Evolutionary conservation across 2,797 vertebrate species (phyloP), one percentile per base, ranked within the genome.

Genomic region (Mergus octosetaceus): DNA sequence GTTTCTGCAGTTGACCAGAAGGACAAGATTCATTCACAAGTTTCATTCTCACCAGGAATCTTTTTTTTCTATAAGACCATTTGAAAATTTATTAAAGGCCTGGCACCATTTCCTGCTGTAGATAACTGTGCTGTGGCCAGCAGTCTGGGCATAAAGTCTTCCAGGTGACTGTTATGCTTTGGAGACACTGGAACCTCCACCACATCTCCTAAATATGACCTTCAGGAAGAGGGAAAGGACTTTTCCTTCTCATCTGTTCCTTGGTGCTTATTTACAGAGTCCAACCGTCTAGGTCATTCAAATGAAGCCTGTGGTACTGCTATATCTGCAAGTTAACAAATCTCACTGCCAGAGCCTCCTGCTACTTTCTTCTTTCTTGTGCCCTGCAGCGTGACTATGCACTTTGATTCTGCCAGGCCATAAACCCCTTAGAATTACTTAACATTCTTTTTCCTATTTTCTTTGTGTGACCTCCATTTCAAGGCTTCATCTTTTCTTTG

Each of bases 21-120:
- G 38, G n/a, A 83, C 60, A 76, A 86, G 49, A 85, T 81, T 39
- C 22, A 76, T 86, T 74, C 75, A 41, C 38, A 61, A 84, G 11
- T 72, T 96, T 78, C 62, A 49, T 61, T 76, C 78, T 57, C 61
- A 66, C 30, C 79, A 75, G 76, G 38, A 39, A 77, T 32, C 20
- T 85, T 93, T 8, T 82, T 11, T 81, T 84, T 69, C 71, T 84
- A n/a, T 53, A 81, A 76, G 85, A 88, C 34, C 51, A 17, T 84
- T 86, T 94, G 80, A 65, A 39, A 92, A 7, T 11, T 32, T 90
- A 66, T 80, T 72, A 90, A 94, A 94, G 70, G 41, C 28, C 57
- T 93, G 65, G 47, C 11, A 34, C 34, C 43, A 15, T 27, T 41
- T 62, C 39, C 27, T 58, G 54, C 57, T 64, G 60, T 49, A 66